Base-by-base conservation (phyloP, 2,113 vertebrate species). In the Gobio gobio region DNA sequence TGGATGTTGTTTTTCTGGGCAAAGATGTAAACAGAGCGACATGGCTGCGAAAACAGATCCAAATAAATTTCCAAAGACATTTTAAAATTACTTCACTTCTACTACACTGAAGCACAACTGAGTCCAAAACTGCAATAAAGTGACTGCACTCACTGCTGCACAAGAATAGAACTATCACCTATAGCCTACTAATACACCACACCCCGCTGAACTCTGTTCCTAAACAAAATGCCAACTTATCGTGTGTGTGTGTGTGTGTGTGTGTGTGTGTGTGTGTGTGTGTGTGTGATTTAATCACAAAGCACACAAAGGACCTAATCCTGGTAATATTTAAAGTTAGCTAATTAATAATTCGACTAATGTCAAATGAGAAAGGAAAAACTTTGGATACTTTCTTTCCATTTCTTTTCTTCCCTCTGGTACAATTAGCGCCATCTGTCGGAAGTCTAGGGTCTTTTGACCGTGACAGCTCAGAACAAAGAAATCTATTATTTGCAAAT, bases 31-130 rank as follows among this genome's bases (percentile, higher is more conserved):
- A 97, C 89, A 0, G 96, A 91, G 1, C 96, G 92, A 90, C 96
- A 96, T 12, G 96, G 96, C 90, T 96, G 96, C 0, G 97, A 98
- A 49, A 92, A 0, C 20, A 97, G 90, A 85, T 98, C 96, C 20
- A 98, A 93, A 77, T 95, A 97, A 10, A 98, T 91, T 86, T 97
- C 95, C 90, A 97, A 90, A 0, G 4, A 88, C 93, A 92, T 91
- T 64, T 85, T 20, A 18, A 5, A 4, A 45, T 3, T 1, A 24
- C 16, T 26, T 33, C 0, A 14, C 18, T 12, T 54, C 5, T 59
- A 2, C 5, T 59, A 2, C 9, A 18, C 5, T 26, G 14, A 29
- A 49, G 6, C 43, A 29, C 16, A 33, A 51, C 10, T 3, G 14
- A 47, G 3, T 9, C 18, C 16, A 51, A 51, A 81, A 49, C 33